phyloP scores from a whole-genome alignment of 2,113 vertebrate species.

The Ploceus nigricollis region DNA sequence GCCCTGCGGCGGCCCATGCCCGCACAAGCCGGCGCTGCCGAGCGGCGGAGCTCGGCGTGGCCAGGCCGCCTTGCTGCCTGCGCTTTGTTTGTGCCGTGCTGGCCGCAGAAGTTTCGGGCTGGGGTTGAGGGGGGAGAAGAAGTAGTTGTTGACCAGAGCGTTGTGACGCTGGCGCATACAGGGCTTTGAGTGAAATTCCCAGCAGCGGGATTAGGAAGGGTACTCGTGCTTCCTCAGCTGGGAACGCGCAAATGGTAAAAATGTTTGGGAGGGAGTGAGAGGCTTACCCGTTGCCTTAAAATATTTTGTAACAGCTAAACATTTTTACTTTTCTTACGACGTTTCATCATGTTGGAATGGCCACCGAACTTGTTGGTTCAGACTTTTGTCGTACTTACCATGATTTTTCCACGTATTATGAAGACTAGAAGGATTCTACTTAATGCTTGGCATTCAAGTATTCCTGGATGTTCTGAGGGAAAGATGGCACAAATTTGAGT shows the following conservation, averaged over 20 bases:
- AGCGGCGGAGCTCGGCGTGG: background rate
- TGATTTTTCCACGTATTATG: fast-evolving
- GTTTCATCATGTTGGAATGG: background rate
- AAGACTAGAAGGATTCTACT: background rate
- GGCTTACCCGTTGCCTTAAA: background rate
- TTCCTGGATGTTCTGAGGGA: background rate
- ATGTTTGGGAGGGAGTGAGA: background rate
- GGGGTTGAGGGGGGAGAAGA: background rate
- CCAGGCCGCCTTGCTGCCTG: background rate
- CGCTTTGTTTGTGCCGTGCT: conserved; percentile 6
- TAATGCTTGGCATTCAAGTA: fast-evolving
- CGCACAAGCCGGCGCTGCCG: background rate
- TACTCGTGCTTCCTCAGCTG: fast-evolving
- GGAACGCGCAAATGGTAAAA: background rate
- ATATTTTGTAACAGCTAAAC: background rate
- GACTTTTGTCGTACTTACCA: fast-evolving
- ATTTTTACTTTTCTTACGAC: background rate
- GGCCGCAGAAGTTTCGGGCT: background rate
- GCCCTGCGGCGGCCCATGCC: background rate
- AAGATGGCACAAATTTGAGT: background rate
- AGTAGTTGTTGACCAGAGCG: background rate
- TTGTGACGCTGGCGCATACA: fast-evolving
- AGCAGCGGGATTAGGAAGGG: background rate
- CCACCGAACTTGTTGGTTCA: background rate
- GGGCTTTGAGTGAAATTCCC: background rate